A percentile compares a stretch with the other conserved stretches of the same genome.
Evolutionary conservation across 2,888 invertebrate genomes (phyloP).

Genomic region (Prosopocoilus inquinatus): DNA sequence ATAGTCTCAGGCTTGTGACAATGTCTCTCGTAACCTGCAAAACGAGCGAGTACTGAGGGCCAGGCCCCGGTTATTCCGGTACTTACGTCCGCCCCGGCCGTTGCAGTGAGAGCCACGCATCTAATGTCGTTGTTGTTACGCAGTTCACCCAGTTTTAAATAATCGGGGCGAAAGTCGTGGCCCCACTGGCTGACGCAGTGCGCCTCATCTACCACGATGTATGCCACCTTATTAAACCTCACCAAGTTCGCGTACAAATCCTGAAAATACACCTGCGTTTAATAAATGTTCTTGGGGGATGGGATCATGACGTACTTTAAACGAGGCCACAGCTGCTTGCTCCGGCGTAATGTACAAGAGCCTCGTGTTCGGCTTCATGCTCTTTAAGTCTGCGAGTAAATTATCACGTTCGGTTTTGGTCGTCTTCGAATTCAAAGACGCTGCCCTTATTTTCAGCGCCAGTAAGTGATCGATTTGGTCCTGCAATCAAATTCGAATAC

Average conservation of each 20-base stretch:
- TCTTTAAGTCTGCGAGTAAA: slow-evolving; percentile 73
- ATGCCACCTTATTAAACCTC: slow-evolving; percentile 76
- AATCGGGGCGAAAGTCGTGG: slow-evolving; percentile 95
- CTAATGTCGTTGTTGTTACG: slow-evolving; percentile 68
- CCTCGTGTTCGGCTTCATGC: slow-evolving; percentile 69
- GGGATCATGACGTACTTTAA: slow-evolving; percentile 53
- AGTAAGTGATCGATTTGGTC: slow-evolving; percentile 91
- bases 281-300: neutral
- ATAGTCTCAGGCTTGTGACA: slow-evolving; percentile 65
- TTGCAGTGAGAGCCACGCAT: slow-evolving; percentile 94
- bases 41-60: slow-evolving; percentile 13
- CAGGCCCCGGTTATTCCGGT: neutral
- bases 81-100: slow-evolving; percentile 69
- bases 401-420: slow-evolving; percentile 70
- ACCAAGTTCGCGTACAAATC: slow-evolving; percentile 66
- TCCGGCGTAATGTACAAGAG: slow-evolving; percentile 97
- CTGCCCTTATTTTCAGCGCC: slow-evolving; percentile 75
- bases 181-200: slow-evolving; percentile 99
- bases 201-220: slow-evolving; percentile 95
- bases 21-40: slow-evolving; percentile 80
- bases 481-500: slow-evolving; percentile 46
- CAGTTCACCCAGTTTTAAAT: slow-evolving; percentile 79
- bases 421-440: slow-evolving; percentile 92
- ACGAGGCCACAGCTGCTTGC: slow-evolving; percentile 80
- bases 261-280: slow-evolving; percentile 42